These are phyloP conservation scores for Tauraco hartlaubi DNA, from an alignment of 2,797 vertebrate genomes.

Conservation along the genomic window DNA sequence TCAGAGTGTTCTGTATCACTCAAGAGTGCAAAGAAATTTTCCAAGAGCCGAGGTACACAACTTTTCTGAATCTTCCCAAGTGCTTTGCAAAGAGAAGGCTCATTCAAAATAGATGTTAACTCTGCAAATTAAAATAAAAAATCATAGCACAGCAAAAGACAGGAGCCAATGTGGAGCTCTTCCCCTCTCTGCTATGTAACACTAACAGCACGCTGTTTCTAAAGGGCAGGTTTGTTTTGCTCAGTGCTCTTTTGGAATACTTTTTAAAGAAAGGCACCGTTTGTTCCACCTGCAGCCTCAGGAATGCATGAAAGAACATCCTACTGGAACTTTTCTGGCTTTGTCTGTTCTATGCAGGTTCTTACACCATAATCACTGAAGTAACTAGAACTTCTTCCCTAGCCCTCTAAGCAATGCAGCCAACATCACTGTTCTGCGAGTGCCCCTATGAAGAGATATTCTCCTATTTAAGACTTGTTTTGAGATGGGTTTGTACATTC, in stretches of 20 bases:
- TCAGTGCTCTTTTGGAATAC: not conserved
- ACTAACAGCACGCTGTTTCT: not conserved
- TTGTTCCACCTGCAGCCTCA: not conserved
- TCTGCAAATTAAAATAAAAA: not conserved
- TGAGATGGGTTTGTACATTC: not conserved
- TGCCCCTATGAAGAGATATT: not conserved
- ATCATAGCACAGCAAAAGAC: not conserved
- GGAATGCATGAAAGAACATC: not conserved
- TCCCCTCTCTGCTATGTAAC: not conserved
- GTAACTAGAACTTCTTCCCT: not conserved
- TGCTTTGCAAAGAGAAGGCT: not conserved
- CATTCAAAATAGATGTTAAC: not conserved
- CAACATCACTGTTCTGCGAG: not conserved
- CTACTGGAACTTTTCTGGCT: not conserved
- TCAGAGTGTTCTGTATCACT: too few relatives aligned
- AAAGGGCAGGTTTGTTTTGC: not conserved
- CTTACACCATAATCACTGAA: not conserved
- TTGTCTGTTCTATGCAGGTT: not conserved
- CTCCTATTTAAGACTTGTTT: not conserved
- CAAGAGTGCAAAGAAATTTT: too few relatives aligned
- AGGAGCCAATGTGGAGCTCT: not conserved
- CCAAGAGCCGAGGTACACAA: too few relatives aligned
- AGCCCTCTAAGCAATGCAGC: not conserved
- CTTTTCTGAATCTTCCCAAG: too few relatives aligned
- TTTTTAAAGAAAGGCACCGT: not conserved